These are phyloP conservation scores for Anastrepha ludens DNA, from an alignment of 1,140 invertebrate species.

Conservation along the genomic window DNA sequence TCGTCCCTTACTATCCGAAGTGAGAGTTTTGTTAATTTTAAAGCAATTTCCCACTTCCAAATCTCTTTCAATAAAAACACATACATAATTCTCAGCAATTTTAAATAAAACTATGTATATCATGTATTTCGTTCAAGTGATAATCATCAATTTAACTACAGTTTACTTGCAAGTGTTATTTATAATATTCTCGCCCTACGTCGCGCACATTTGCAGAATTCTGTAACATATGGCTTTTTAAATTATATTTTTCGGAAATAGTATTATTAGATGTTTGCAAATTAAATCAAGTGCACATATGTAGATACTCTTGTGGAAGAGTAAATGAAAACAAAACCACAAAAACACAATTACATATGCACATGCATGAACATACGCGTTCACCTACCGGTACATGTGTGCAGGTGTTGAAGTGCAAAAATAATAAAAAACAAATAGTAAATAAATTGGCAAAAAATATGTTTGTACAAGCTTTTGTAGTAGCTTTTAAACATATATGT, in stretches of 20 bases:
- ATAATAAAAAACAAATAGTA: background rate
- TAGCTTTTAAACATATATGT: background rate
- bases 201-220: slow-evolving; percentile 1
- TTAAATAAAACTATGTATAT: slow-evolving; percentile 37
- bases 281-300: background rate
- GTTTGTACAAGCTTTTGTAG: background rate
- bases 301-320: background rate
- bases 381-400: background rate
- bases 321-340: background rate
- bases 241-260: slow-evolving; percentile 6
- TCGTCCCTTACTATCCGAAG: no score
- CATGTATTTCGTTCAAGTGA: slow-evolving; percentile 50
- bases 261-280: background rate
- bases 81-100: background rate
- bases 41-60: no score
- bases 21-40: no score
- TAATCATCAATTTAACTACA: slow-evolving; percentile 53
- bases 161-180: background rate
- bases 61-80: background rate
- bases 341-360: background rate
- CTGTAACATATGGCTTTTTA: background rate
- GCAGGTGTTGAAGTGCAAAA: background rate
- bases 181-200: background rate
- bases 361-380: background rate
- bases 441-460: slow-evolving; percentile 35